Conservation (phyloP, 1,140 invertebrate species). For the Linepithema humile region DNA sequence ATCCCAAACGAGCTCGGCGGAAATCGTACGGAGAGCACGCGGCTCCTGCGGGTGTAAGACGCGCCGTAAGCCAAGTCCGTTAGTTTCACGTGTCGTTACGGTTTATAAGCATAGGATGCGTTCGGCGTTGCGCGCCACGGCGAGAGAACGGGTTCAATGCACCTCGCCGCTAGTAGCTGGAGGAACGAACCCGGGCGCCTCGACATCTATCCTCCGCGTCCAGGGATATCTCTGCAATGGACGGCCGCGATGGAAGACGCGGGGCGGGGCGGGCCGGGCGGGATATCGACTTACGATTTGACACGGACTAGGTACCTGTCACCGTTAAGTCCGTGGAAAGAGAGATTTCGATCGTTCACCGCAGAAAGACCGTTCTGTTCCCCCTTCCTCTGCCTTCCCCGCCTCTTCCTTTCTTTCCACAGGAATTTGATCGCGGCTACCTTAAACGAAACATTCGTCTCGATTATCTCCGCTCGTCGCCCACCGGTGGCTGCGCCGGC, state of each 20-base stretch:
- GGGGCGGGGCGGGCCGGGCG: conserved; percentile 19
- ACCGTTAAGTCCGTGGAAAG: conserved; percentile 67
- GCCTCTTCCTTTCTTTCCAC: conserved; percentile 27
- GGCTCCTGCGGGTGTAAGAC: conserved; percentile 64
- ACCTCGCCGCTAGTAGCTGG: conserved; percentile 64
- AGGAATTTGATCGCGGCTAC: conserved; percentile 64
- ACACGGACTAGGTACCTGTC: conserved; percentile 73
- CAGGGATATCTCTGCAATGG: conserved; percentile 71
- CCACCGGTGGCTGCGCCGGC: not conserved
- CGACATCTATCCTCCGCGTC: conserved; percentile 71
- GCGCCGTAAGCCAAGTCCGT: conserved; percentile 70
- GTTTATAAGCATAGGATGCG: conserved; percentile 81
- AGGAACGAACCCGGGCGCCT: conserved; percentile 66
- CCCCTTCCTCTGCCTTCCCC: not conserved
- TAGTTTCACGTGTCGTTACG: conserved; percentile 82
- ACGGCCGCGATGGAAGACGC: conserved; percentile 51
- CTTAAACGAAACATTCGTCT: conserved; percentile 69
- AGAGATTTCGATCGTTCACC: conserved; percentile 73
- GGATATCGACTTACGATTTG: conserved; percentile 77
- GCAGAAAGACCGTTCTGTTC: conserved; percentile 35
- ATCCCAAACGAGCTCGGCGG: conserved; percentile 38
- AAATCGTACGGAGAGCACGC: conserved; percentile 26
- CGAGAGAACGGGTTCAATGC: conserved; percentile 74
- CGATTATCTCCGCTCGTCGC: conserved; percentile 64
- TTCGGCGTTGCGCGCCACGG: conserved; percentile 71